Conservation (phyloP, 1,140 invertebrate species). For the Ctenoplectra terminalis region DNA sequence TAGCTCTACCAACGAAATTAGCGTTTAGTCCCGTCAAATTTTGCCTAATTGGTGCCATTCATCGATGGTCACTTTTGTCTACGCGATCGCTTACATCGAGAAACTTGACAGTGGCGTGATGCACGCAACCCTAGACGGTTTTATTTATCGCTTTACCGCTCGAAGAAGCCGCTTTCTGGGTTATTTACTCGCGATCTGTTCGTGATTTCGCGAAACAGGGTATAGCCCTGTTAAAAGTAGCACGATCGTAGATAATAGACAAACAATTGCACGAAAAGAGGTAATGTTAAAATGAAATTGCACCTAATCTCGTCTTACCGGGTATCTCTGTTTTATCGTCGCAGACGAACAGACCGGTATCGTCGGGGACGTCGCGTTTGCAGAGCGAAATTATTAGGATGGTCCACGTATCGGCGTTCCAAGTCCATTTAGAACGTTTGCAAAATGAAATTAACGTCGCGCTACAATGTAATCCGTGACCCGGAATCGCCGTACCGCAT, state of each 20-base stretch:
- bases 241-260: not conserved
- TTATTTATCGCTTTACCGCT: not conserved
- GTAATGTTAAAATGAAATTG: not conserved
- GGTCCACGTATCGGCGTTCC: slow-evolving; percentile 43
- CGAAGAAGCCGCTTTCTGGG: not conserved
- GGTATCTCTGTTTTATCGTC: slow-evolving; percentile 29
- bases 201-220: not conserved
- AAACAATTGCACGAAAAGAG: too few species aligned
- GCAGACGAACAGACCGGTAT: not conserved
- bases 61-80: not conserved
- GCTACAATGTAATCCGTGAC: slow-evolving; percentile 58
- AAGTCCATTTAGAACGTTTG: slow-evolving; percentile 52
- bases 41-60: not conserved
- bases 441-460: slow-evolving; percentile 59
- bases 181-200: not conserved
- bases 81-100: too few species aligned
- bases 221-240: not conserved
- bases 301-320: not conserved
- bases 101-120: not conserved
- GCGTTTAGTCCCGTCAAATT: not conserved
- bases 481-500: slow-evolving; percentile 51
- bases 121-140: not conserved
- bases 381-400: slow-evolving; percentile 47
- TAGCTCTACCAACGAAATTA: slow-evolving; percentile 25
- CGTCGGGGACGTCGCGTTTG: not conserved